These are phyloP conservation scores for Heteromyza rotundicornis DNA, from an alignment of 2,888 invertebrate genomes.

Conservation along the genomic window DNA sequence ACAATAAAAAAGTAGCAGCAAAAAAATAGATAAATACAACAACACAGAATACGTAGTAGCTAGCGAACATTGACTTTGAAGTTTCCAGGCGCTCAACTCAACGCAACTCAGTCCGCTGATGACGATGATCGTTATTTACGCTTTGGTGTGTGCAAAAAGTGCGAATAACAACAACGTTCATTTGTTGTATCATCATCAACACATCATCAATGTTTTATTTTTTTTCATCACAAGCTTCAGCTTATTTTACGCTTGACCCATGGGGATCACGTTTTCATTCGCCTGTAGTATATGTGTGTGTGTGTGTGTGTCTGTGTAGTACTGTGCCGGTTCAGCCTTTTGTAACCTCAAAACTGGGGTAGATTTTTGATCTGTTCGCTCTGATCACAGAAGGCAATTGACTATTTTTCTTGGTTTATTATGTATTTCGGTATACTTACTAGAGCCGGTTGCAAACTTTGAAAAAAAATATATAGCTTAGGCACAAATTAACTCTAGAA, in stretches of 20 bases:
- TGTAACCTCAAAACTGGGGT: neutral
- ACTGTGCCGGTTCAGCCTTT: neutral
- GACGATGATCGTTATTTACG: neutral
- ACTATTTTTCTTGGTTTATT: too few species aligned
- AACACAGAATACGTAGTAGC: neutral
- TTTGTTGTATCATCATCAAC: neutral
- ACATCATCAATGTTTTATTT: too few species aligned
- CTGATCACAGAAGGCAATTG: too few species aligned
- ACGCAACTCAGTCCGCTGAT: neutral
- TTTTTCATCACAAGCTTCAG: neutral
- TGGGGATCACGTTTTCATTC: neutral
- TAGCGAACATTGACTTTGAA: slow-evolving; percentile 2
- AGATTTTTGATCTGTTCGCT: too few species aligned
- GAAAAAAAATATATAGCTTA: too few species aligned
- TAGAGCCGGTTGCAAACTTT: too few species aligned
- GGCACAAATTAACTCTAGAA: too few species aligned
- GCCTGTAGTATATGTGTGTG: neutral
- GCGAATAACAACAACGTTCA: neutral
- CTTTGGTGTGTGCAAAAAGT: neutral
- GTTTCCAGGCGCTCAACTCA: neutral
- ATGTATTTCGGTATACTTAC: too few species aligned
- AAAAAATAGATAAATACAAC: neutral
- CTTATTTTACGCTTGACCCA: neutral
- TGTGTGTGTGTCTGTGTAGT: neutral
- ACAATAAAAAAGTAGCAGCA: neutral